phyloP scores from a whole-genome alignment of 1,140 invertebrate species.

The Galleria mellonella region DNA sequence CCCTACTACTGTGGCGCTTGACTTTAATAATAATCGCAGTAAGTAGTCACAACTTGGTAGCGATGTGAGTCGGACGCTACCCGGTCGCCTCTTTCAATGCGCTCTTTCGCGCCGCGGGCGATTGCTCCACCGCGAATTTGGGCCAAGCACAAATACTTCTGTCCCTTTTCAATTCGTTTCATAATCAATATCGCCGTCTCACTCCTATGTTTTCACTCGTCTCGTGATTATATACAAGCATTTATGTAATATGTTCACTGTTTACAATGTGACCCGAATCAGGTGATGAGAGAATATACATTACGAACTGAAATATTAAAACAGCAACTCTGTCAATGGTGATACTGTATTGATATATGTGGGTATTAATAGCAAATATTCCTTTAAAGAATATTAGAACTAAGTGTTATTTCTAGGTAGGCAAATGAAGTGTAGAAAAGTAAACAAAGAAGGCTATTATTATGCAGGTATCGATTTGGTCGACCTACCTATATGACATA shows the following conservation, averaged over 20 bases:
- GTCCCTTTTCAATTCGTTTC: conserved; percentile 21
- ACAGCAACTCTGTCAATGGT: background rate
- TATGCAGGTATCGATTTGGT: too few species aligned
- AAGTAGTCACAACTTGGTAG: conserved; percentile 66
- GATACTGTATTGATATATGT: conserved; percentile 8
- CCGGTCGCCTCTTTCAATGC: conserved; percentile 32
- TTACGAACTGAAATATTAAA: conserved; percentile 12
- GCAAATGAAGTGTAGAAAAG: too few species aligned
- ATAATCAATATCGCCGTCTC: conserved; percentile 20
- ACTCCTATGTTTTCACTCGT: conserved; percentile 19
- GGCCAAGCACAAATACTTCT: conserved; percentile 41
- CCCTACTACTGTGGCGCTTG: background rate
- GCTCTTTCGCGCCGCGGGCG: conserved; percentile 48
- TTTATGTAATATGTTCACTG: conserved; percentile 62
- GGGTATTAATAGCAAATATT: conserved; percentile 2
- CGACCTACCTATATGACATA: too few species aligned
- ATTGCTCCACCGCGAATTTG: conserved; percentile 46
- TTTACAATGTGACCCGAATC: conserved; percentile 44
- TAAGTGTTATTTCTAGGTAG: too few species aligned
- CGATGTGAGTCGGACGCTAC: conserved; percentile 66
- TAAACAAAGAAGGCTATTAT: too few species aligned
- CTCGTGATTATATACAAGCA: conserved; percentile 23
- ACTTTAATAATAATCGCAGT: conserved; percentile 14
- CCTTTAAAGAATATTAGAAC: too few species aligned
- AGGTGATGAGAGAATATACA: conserved; percentile 32